Evolutionary conservation across 2,888 invertebrate genomes (phyloP), one percentile per base, ranked within the genome.

Genomic region (Lithophane semibrunnea): DNA sequence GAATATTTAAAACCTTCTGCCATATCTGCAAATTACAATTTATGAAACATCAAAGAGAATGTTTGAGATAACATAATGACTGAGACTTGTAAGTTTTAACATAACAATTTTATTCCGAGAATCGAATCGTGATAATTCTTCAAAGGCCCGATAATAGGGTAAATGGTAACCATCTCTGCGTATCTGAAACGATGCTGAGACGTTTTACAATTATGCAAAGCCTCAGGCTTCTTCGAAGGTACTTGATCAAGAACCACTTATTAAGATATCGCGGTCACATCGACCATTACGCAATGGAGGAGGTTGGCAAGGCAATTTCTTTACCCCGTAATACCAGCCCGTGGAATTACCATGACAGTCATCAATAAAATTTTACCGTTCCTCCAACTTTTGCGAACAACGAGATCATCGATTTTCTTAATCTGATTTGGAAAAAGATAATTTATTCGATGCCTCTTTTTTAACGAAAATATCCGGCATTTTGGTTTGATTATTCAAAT

Each of bases 231-330:
- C 91, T 80, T 87, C 86, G 89, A 90, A 91, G 92, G 90, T 93
- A 93, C 93, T 92, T 94, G 95, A 95, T 95, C 95, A 93, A 92
- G 91, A 95, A 93, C 95, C 95, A 93, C 94, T 95, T 96, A 96
- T 96, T 95, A 95, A 95, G 95, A 95, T 96, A 96, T 95, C 94
- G 92, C 92, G 94, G 95, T 94, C 94, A 94, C 93, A 95, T 95
- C 94, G 91, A 88, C 92, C 92, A 94, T 95, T 95, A 95, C 92
- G 92, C 92, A 93, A 92, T 90, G 88, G 85, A 90, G 90, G 89
- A 87, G 89, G 88, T 84, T 86, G 85, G 91, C 89, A 88, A 82
- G 82, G 91, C 91, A 93, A 93, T 94, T 93, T 92, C 92, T 91
- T 91, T 91, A 87, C 88, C 86, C 88, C 86, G 90, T 93, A 93